phyloP scores from a whole-genome alignment of 2,113 vertebrate genomes.

The Pholis gunnellus region DNA sequence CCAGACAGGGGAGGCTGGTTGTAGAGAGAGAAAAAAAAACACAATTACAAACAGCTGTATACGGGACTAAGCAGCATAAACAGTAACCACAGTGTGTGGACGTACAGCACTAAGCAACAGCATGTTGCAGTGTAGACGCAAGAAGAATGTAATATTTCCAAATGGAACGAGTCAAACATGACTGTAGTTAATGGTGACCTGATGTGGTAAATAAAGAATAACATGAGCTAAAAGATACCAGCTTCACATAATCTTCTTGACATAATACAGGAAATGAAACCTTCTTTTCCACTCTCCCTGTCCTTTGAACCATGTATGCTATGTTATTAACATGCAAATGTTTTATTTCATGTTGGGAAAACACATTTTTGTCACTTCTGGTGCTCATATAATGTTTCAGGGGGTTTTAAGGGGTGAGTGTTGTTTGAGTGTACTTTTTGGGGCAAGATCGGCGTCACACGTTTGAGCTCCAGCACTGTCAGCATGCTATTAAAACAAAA shows the following conservation, averaged over 20 bases:
- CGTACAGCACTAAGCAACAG: not conserved
- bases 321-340: not conserved
- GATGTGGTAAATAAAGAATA: not conserved
- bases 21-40: slow-evolving; percentile 9
- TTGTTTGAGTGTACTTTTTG: not conserved
- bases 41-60: slow-evolving; percentile 9
- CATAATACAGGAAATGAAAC: not conserved
- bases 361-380: not conserved
- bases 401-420: not conserved
- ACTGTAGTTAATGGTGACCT: not conserved
- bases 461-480: not conserved
- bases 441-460: not conserved
- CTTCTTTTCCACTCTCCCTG: not conserved
- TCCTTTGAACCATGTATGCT: not conserved
- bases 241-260: not conserved
- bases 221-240: not conserved
- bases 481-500: not conserved
- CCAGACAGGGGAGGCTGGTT: slow-evolving; percentile 8
- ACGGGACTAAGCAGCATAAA: not conserved
- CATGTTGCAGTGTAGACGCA: not conserved
- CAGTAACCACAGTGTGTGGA: not conserved
- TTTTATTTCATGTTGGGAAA: not conserved
- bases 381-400: not conserved
- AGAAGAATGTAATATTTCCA: not conserved
- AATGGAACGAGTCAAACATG: not conserved